Percentiles rank a stretch among this genome's conserved stretches.
Conservation (phyloP, 2,888 invertebrate species). For the Ennomos erosarius region DNA sequence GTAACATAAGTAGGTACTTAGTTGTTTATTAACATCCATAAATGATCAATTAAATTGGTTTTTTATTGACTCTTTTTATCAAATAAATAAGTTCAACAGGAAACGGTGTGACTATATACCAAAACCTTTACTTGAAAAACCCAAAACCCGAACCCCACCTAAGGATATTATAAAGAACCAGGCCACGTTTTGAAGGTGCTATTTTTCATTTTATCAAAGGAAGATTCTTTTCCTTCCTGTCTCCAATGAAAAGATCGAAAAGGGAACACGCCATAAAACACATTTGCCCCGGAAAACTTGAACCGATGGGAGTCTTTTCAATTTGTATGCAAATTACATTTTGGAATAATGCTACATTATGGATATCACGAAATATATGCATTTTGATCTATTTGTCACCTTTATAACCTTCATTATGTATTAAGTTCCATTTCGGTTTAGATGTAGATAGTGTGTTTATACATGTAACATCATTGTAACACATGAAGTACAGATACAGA, state of each 20-base stretch:
- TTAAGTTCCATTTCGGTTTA: too few species aligned
- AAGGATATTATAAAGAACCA: slow-evolving; percentile 55
- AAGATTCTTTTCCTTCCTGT: slow-evolving; percentile 75
- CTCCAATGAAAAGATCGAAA: slow-evolving; percentile 71
- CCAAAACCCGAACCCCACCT: slow-evolving; percentile 49
- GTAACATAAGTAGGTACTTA: too few species aligned
- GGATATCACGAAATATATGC: neutral
- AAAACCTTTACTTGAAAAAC: slow-evolving; percentile 54
- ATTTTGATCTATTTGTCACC: too few species aligned
- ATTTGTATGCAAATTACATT: slow-evolving; percentile 12
- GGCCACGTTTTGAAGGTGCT: slow-evolving; percentile 69
- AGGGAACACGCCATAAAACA: slow-evolving; percentile 70
- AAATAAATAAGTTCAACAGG: slow-evolving; percentile 28
- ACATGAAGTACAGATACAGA: too few species aligned
- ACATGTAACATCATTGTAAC: too few species aligned
- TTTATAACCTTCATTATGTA: too few species aligned
- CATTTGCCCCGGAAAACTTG: slow-evolving; percentile 55
- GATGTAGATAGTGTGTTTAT: too few species aligned
- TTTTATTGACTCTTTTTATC: neutral
- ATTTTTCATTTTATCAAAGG: slow-evolving; percentile 82
- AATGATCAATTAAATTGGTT: neutral
- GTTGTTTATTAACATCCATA: neutral
- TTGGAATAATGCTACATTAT: neutral
- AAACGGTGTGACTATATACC: slow-evolving; percentile 45
- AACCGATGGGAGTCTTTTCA: slow-evolving; percentile 47